Conservation (phyloP, 2,797 vertebrate species). For the Etheostoma nigrum region DNA sequence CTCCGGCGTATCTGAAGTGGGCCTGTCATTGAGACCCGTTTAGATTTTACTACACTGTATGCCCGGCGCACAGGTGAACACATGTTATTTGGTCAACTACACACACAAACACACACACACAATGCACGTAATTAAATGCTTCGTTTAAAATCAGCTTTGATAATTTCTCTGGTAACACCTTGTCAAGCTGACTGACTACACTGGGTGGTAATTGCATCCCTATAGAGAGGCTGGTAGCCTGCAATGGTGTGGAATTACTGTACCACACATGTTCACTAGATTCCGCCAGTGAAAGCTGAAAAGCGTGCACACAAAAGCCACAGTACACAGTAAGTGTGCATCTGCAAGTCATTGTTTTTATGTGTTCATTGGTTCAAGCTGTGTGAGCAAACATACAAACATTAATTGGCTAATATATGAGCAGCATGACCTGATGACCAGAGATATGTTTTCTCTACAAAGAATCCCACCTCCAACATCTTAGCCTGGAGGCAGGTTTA, state of each 20-base stretch:
- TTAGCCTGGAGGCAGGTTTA: slow-evolving; percentile 71
- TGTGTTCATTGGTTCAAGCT: slow-evolving; percentile 41
- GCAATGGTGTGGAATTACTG: slow-evolving; percentile 67
- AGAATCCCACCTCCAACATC: slow-evolving; percentile 74
- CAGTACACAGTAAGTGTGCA: slow-evolving; percentile 19
- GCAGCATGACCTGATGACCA: slow-evolving; percentile 60
- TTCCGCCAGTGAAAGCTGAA: slow-evolving; percentile 42
- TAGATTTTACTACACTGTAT: slow-evolving; percentile 36
- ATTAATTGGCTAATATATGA: slow-evolving; percentile 67
- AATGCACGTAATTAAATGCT: slow-evolving; percentile 78
- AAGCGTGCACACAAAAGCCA: slow-evolving; percentile 39
- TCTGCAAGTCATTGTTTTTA: slow-evolving; percentile 33
- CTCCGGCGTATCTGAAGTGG: slow-evolving; percentile 57
- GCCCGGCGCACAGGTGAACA: slow-evolving; percentile 40
- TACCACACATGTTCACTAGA: slow-evolving; percentile 53
- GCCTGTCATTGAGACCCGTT: slow-evolving; percentile 67
- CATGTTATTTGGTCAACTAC: slow-evolving; percentile 36
- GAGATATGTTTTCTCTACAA: slow-evolving; percentile 56
- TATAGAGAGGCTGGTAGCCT: slow-evolving; percentile 72
- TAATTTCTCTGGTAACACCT: slow-evolving; percentile 80
- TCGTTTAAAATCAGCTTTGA: slow-evolving; percentile 84
- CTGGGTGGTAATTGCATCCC: slow-evolving; percentile 83
- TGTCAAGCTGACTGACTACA: slow-evolving; percentile 74
- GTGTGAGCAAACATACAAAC: slow-evolving; percentile 54
- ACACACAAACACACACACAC: slow-evolving; percentile 36